Evolutionary conservation across 2,888 invertebrate genomes (phyloP), one percentile per base, ranked within the genome.

Genomic region (Trachelus stipa): DNA sequence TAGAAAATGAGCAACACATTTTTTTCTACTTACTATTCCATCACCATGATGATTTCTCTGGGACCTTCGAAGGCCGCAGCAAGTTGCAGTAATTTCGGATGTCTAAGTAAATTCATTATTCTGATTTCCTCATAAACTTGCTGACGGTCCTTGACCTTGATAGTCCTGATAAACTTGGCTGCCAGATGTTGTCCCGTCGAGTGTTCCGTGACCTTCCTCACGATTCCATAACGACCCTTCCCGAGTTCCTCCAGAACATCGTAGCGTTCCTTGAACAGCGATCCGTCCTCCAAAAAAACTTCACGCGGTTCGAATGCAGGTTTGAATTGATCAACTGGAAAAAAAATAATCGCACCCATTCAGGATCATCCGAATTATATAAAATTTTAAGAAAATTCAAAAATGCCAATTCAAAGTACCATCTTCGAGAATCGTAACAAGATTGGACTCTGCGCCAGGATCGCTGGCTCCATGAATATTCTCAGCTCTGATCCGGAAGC

Each of bases 1-100:
- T 40, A 74, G 34, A 34, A 15, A 23, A 75, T 31, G 75, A 37
- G 69, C 80, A 73, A 34, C 3, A n/a, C 0, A 34, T 40, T 40
- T 40, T 1, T 40, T 1, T 74, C 74, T 82, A 94, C 96, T 95
- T 92, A 98, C 98, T 96, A 96, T 93, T 99, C 98, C 92, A 96
- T 96, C 69, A 98, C 95, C 92, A 98, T 95, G 79, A 97, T 94
- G 88, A 96, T 96, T 89, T 96, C 96, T 83, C 95, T 94, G 40
- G 94, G 93, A 83, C 93, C 94, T 85, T 96, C 96, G 90, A 95
- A 98, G 12, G 97, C 97, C 40, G 97, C 97, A 4, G 95, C 95
- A 76, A 98, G 92, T 88, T 97, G 96, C 12, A 98, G 93, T 0
- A 99, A 93, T 86, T 97, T 96, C 4, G 96, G 96, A 92, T 98